These are phyloP conservation scores for Eurytemora carolleeae DNA, from an alignment of 1,140 invertebrate genomes.

Conservation along the genomic window DNA sequence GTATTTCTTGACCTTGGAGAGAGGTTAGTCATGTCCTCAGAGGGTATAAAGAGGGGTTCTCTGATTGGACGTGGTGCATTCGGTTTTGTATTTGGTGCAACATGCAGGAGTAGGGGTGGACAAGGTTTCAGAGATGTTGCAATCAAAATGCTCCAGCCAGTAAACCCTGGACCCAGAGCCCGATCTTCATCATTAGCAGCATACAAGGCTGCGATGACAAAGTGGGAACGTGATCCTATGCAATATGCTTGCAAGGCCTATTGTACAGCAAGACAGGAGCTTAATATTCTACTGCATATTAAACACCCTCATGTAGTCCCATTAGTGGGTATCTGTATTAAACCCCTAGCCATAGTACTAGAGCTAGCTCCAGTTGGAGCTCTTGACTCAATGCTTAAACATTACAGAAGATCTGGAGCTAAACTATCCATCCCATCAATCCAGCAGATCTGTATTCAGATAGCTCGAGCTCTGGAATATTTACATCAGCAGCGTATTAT, in stretches of 20 bases:
- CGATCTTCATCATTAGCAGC: constrained; percentile 48
- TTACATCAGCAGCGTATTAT: constrained; percentile 83
- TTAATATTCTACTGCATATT: constrained; percentile 64
- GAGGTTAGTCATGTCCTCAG: constrained; percentile 49
- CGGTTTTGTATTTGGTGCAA: constrained; percentile 80
- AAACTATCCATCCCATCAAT: constrained; percentile 55
- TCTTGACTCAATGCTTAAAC: constrained; percentile 53
- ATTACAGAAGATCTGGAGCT: constrained; percentile 59
- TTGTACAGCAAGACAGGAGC: constrained; percentile 76
- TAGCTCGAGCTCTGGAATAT: constrained; percentile 84
- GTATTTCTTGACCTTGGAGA: constrained; percentile 72
- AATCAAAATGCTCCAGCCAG: constrained; percentile 84
- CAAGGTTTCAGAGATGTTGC: constrained; percentile 49
- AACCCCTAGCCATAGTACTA: constrained; percentile 72
- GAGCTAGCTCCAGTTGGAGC: constrained; percentile 78
- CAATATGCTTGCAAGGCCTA: constrained; percentile 86
- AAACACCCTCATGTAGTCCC: constrained; percentile 79
- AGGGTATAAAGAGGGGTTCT: constrained; percentile 52
- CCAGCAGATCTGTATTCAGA: constrained; percentile 40
- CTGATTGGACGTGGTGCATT: constrained; percentile 87
- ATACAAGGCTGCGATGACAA: constrained; percentile 59
- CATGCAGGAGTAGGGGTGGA: constrained; percentile 39
- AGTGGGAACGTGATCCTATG: constrained; percentile 73
- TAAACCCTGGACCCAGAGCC: constrained; percentile 58
- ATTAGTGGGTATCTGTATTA: constrained; percentile 62